Conservation (phyloP, 2,797 vertebrate genomes). For the Sebastes taczanowskii region DNA sequence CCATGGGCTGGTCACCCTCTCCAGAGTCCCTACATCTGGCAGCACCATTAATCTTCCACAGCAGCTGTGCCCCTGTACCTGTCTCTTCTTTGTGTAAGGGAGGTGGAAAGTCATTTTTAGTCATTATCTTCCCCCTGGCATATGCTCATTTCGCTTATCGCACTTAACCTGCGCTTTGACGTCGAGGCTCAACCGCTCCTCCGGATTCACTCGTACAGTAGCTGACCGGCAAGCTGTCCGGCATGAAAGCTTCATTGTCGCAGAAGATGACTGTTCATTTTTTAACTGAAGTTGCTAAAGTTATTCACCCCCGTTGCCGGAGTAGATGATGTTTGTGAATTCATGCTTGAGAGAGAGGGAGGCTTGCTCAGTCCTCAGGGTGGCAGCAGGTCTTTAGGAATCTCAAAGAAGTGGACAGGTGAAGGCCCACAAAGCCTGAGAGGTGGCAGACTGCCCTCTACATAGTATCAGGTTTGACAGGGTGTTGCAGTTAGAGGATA, state of each 20-base stretch:
- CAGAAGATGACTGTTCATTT: constrained; percentile 12
- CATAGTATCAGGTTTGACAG: constrained; percentile 32
- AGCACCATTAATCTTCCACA: constrained; percentile 81
- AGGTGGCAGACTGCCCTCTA: constrained; percentile 35
- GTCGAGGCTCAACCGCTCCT: constrained; percentile 47
- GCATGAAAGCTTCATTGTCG: constrained; percentile 23
- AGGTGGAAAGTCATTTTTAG: constrained; percentile 81
- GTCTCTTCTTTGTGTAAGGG: constrained; percentile 79
- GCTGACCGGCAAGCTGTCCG: constrained; percentile 52
- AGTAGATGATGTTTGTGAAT: constrained; percentile 27
- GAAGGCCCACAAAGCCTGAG: constrained; percentile 22
- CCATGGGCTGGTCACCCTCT: constrained; percentile 73
- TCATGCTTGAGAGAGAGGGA: constrained; percentile 17
- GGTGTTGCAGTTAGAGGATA: constrained; percentile 42
- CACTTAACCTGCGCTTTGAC: constrained; percentile 77
- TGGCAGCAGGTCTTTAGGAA: constrained; percentile 74
- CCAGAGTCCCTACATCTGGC: constrained; percentile 77
- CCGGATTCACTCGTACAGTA: constrained; percentile 39
- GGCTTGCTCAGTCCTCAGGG: constrained; percentile 59
- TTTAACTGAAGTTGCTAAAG: constrained; percentile 35
- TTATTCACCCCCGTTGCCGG: constrained; percentile 5
- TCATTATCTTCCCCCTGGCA: constrained; percentile 81
- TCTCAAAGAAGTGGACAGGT: constrained; percentile 38
- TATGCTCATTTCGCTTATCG: constrained; percentile 83
- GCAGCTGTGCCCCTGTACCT: constrained; percentile 79